phyloP scores from a whole-genome alignment of 2,113 vertebrate genomes.

The Phalacrocorax brasilianus region DNA sequence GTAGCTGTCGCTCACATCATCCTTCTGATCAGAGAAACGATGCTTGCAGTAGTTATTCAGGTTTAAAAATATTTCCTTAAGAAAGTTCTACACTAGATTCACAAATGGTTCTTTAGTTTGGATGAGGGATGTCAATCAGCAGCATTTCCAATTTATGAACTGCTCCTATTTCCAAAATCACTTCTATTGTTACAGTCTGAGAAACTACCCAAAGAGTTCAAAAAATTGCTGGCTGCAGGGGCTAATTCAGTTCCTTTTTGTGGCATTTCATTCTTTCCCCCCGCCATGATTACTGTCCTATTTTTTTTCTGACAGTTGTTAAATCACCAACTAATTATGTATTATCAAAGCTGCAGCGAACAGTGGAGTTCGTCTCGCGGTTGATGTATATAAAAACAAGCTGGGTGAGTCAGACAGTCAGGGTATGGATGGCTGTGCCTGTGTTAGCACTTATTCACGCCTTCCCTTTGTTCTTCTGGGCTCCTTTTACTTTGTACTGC shows the following conservation, averaged over 20 bases:
- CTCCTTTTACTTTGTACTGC: not conserved
- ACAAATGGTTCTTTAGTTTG: conserved; percentile 1
- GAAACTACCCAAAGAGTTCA: conserved; percentile 54
- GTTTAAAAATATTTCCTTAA: not conserved
- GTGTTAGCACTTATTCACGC: not conserved
- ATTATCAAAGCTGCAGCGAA: conserved; percentile 44
- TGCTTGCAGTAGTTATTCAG: not conserved
- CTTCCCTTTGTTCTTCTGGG: conserved; percentile 29
- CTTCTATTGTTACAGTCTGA: conserved; percentile 66
- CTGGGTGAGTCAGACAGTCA: not conserved
- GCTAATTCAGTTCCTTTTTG: conserved; percentile 54
- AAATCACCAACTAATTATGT: conserved; percentile 69
- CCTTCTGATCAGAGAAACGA: not conserved
- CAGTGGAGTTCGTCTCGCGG: not conserved
- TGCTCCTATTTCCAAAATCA: conserved; percentile 66
- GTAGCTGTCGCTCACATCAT: not conserved
- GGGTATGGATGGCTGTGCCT: not conserved
- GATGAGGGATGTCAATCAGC: conserved; percentile 30
- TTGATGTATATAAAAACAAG: conserved; percentile 51
- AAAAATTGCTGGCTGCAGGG: conserved; percentile 40
- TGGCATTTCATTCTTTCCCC: conserved; percentile 7
- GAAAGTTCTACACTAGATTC: not conserved
- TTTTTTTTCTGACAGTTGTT: conserved; percentile 14
- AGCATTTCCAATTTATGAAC: conserved; percentile 36
- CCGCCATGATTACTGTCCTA: conserved; percentile 51